Evolutionary conservation across 1,140 invertebrate species (phyloP).

Genomic region (Psilanteris sp.): DNA sequence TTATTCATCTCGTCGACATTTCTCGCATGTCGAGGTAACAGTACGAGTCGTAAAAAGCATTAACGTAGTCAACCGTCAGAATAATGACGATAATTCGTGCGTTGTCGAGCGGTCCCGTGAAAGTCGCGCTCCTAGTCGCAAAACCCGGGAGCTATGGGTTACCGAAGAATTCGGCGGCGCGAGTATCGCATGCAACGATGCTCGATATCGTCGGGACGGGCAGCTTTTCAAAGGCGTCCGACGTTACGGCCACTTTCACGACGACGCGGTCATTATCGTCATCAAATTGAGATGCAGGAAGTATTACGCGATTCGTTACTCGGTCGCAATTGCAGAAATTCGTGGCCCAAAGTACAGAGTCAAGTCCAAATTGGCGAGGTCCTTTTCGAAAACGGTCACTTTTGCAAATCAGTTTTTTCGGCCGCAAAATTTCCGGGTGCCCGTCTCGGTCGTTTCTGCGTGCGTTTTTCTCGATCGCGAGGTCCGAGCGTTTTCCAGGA

Average conservation of each 20-base stretch:
- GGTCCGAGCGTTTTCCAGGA: too few species aligned
- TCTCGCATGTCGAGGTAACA: slow-evolving; percentile 9
- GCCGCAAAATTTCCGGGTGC: slow-evolving; percentile 19
- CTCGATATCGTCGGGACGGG: neutral
- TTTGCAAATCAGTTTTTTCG: slow-evolving; percentile 37
- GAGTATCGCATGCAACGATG: slow-evolving; percentile 22
- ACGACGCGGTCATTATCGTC: slow-evolving; percentile 28
- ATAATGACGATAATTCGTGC: slow-evolving; percentile 9
- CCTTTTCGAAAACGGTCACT: neutral
- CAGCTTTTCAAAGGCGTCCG: slow-evolving; percentile 5
- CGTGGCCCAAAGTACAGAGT: slow-evolving; percentile 29
- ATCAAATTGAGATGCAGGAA: slow-evolving; percentile 28
- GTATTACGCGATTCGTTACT: slow-evolving; percentile 27
- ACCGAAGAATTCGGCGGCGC: slow-evolving; percentile 3
- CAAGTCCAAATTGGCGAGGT: slow-evolving; percentile 23
- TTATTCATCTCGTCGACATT: neutral
- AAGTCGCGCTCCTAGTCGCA: slow-evolving; percentile 23
- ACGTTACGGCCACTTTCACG: slow-evolving; percentile 21
- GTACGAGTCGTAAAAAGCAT: neutral
- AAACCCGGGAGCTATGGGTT: slow-evolving; percentile 1
- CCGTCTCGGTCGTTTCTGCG: too few species aligned
- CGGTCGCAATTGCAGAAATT: slow-evolving; percentile 37
- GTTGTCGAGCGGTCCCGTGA: neutral
- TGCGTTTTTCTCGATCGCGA: too few species aligned
- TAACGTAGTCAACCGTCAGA: neutral